Base-by-base conservation (phyloP, 2,888 invertebrate species). In the Morpho helenor region DNA sequence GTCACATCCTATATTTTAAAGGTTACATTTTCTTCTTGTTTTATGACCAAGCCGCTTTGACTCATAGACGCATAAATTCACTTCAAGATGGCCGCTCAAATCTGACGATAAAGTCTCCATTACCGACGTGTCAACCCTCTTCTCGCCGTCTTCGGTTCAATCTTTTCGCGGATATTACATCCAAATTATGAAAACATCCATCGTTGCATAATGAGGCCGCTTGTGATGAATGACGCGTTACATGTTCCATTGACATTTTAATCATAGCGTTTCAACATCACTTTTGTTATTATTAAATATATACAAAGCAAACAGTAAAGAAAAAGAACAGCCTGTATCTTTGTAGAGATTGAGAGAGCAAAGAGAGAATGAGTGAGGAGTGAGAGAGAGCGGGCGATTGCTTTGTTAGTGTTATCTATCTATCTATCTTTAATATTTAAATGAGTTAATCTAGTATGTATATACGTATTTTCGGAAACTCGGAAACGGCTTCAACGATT, bases 121-220 rank as follows among this genome's bases (percentile, higher is more conserved):
- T 87, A 85, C 84, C 76, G 76, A 76, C 79, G 82, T 76, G 87
- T 88, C 88, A 83, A 87, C 88, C 88, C 88, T 87, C 86, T 77
- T 89, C 87, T 78, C 68, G 71, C 66, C 77, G 79, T 84, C 82
- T 81, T 77, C 80, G 82, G 81, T 80, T 81, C 85, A 85, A 87
- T 87, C 86, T 87, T 83, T 85, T 81, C 77, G 78, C 86, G 87
- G 87, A 89, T 87, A 87, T 89, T 87, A 87, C 82, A 72, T 80
- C 80, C 77, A 83, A 87, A 84, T 87, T 87, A 87, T 86, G 83
- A 76, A 69, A 71, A 77, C 73, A 80, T 79, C 75, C 75, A 68
- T 74, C 71, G 72, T 73, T 80, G 78, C 82, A 84, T 80, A 80
- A 83, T 80, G 79, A 83, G 76, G 76, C 75, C 68, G 52, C 9